Evolutionary conservation across 2,797 vertebrate genomes (phyloP).

Genomic region (Rhinophrynus dorsalis): DNA sequence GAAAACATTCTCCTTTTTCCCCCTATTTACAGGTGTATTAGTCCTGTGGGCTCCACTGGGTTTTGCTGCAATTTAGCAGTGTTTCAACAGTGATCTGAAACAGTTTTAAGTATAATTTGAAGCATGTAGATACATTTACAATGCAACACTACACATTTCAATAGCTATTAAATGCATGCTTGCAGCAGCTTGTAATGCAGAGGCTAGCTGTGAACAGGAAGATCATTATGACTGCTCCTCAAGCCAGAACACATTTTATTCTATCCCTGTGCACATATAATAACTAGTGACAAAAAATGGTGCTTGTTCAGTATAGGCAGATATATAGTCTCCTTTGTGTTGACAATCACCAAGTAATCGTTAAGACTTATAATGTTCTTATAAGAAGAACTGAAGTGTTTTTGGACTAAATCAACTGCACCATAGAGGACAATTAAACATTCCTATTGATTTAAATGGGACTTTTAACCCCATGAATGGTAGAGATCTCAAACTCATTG

Average conservation of each 20-base stretch:
- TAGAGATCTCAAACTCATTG: too few species aligned
- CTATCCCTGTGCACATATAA: constrained; percentile 32
- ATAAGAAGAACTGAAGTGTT: too few species aligned
- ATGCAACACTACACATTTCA: constrained; percentile 46
- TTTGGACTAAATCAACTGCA: too few species aligned
- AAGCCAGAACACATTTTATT: constrained; percentile 51
- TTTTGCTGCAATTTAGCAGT: constrained; percentile 41
- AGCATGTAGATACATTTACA: constrained; percentile 55
- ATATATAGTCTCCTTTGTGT: neutral
- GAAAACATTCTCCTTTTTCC: too few species aligned
- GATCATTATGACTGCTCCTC: constrained; percentile 41
- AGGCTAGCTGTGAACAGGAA: constrained; percentile 50
- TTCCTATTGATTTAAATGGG: too few species aligned
- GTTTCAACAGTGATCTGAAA: constrained; percentile 45
- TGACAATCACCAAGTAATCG: too few species aligned
- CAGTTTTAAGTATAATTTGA: constrained; percentile 57
- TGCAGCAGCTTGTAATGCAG: constrained; percentile 49
- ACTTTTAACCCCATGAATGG: too few species aligned
- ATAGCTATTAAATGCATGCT: constrained; percentile 56
- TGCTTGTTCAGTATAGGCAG: too few species aligned
- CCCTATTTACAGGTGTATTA: constrained; percentile 47
- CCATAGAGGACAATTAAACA: too few species aligned
- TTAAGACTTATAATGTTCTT: too few species aligned
- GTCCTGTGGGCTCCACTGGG: too few species aligned
- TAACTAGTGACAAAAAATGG: neutral